Percentiles rank a stretch among this genome's conserved stretches.
Evolutionary conservation across 2,888 invertebrate genomes (phyloP).

Genomic region (Eupithecia pulchellata): DNA sequence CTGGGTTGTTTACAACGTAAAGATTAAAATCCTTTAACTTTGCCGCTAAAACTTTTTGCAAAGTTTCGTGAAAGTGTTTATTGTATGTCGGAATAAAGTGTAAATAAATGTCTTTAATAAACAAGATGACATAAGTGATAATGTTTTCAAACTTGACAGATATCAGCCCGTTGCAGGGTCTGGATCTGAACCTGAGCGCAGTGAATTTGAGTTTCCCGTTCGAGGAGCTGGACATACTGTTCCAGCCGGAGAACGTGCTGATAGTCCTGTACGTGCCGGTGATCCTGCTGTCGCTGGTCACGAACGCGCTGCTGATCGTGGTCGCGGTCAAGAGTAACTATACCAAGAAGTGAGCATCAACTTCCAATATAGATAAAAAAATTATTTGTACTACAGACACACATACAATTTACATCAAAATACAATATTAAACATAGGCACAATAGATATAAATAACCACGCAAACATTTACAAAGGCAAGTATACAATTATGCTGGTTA

Average conservation of each 20-base stretch:
- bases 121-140: conserved; percentile 39
- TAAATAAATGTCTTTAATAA: neutral
- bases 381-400: too few species aligned
- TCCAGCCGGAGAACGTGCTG: conserved; percentile 78
- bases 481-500: too few species aligned
- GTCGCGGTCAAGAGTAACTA: conserved; percentile 89
- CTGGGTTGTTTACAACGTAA: neutral
- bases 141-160: conserved; percentile 51
- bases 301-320: conserved; percentile 88
- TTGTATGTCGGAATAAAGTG: neutral
- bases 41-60: neutral
- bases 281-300: conserved; percentile 86
- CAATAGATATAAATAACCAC: too few species aligned
- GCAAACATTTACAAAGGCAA: too few species aligned
- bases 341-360: conserved; percentile 86
- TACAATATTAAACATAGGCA: too few species aligned
- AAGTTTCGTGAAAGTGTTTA: neutral
- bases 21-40: neutral
- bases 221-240: conserved; percentile 72
- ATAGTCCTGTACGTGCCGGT: conserved; percentile 87
- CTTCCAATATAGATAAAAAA: neutral
- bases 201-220: conserved; percentile 48
- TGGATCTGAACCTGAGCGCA: conserved; percentile 41
- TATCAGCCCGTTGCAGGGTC: conserved; percentile 38
- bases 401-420: too few species aligned